A percentile compares a stretch with the other conserved stretches of the same genome.
Evolutionary conservation across 2,797 vertebrate genomes (phyloP).

Genomic region (Emydoidea blandingii): DNA sequence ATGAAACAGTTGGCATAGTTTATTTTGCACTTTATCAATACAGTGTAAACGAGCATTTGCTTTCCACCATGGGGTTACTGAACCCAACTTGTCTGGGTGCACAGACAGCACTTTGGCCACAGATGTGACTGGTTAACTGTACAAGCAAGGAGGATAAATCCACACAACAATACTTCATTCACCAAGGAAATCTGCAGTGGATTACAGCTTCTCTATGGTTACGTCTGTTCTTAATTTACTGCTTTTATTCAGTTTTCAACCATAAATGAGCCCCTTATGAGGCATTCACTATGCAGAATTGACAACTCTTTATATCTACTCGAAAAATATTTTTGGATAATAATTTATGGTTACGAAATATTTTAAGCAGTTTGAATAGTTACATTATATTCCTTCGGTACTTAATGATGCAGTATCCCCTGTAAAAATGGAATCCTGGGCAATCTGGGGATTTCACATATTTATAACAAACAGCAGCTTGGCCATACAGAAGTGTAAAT

Average conservation of each 20-base stretch:
- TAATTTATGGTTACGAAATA: slow-evolving; percentile 88
- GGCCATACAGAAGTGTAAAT: slow-evolving; percentile 74
- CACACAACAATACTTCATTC: slow-evolving; percentile 92
- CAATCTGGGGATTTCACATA: slow-evolving; percentile 79
- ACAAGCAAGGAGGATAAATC: slow-evolving; percentile 87
- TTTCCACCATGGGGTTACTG: slow-evolving; percentile 80
- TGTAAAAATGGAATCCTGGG: slow-evolving; percentile 76
- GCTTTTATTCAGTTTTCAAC: slow-evolving; percentile 93
- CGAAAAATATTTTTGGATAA: slow-evolving; percentile 89
- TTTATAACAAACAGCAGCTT: slow-evolving; percentile 78
- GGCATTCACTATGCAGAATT: slow-evolving; percentile 87
- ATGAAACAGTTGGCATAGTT: slow-evolving; percentile 80
- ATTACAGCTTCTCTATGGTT: slow-evolving; percentile 92
- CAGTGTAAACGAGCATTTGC: slow-evolving; percentile 81
- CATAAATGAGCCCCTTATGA: slow-evolving; percentile 91
- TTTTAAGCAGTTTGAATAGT: slow-evolving; percentile 85
- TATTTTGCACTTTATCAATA: slow-evolving; percentile 82
- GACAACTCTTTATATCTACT: slow-evolving; percentile 91
- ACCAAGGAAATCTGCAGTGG: slow-evolving; percentile 92
- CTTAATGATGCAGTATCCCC: slow-evolving; percentile 80
- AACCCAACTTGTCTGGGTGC: slow-evolving; percentile 83
- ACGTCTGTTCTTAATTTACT: slow-evolving; percentile 95
- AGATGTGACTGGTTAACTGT: slow-evolving; percentile 93
- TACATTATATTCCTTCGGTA: slow-evolving; percentile 82
- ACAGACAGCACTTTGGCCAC: slow-evolving; percentile 82